Evolutionary conservation across 2,797 vertebrate genomes (phyloP), one percentile per base, ranked within the genome.

Genomic region (Decapterus maruadsi): DNA sequence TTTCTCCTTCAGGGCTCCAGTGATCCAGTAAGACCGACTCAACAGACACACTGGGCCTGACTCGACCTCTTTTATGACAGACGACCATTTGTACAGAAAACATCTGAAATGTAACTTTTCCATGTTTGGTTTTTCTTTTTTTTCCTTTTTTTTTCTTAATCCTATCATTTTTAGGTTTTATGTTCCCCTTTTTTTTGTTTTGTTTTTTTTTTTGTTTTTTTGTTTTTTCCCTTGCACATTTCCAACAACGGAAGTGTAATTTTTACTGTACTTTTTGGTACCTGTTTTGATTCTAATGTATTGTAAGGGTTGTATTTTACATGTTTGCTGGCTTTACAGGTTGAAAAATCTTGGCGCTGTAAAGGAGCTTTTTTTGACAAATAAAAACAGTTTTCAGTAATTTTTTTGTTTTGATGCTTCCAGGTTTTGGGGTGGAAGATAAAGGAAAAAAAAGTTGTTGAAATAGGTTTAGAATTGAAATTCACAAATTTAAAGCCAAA

Each of bases 211-310:
- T 40, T 17, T 62, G 59, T 50, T 40, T 17, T 62, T 13, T 68
- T 29, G 95, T 95, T 75, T 75, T 79, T 94, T 95, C 92, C 94
- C 94, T 96, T 82, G 96, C 96, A 97, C 98, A 99, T 99, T 99
- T 99, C 98, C 98, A 96, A 92, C 90, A 89, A 95, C 65, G 98
- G 98, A 99, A 98, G 98, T 99, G 98, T 98, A 97, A 98, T 98
- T 99, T 99, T 99, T 99, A 99, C 98, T 99, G 97, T 99, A 99
- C 98, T 99, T 99, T 99, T 99, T 99, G 98, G 98, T 99, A 99
- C 98, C 98, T 96, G 97, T 98, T 97, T 98, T 98, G 97, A 99
- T 97, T 98, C 97, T 99, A 99, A 97, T 99, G 97, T 99, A 98
- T 98, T 98, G 97, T 99, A 92, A 98, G 97, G 98, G 97, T 95